A percentile compares a stretch with the other conserved stretches of the same genome.
These are phyloP conservation scores for Polydesmus complanatus DNA, from an alignment of 2,888 invertebrate genomes.

Conservation along the genomic window DNA sequence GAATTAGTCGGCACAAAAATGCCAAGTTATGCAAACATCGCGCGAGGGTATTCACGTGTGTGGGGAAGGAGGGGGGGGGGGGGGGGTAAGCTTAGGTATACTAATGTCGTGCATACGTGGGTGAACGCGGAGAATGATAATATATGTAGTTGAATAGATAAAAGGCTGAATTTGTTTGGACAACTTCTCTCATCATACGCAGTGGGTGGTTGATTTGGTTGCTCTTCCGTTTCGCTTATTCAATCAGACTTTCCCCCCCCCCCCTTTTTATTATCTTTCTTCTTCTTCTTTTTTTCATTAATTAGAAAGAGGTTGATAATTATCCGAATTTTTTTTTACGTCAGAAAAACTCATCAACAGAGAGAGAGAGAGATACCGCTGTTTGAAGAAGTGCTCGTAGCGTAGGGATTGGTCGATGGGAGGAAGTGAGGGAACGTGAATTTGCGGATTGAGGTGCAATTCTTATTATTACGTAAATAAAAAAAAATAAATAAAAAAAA, in stretches of 20 bases:
- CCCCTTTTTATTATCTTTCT: background rate
- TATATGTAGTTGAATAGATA: background rate
- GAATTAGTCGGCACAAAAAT: too few relatives aligned
- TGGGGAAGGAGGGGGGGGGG: too few relatives aligned
- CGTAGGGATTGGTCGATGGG: background rate
- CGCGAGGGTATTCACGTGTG: too few relatives aligned
- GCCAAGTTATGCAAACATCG: too few relatives aligned
- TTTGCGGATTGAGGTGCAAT: too few relatives aligned
- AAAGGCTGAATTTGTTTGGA: background rate
- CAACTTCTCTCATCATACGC: background rate
- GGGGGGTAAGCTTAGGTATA: too few relatives aligned
- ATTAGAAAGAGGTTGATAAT: background rate
- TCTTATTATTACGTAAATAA: too few relatives aligned
- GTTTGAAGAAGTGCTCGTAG: background rate
- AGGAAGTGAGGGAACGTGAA: background rate
- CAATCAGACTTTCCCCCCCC: too few relatives aligned
- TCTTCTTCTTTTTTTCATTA: background rate
- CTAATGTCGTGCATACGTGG: background rate
- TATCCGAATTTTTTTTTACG: background rate
- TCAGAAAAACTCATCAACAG: background rate
- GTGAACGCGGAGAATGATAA: background rate
- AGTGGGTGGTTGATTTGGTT: background rate
- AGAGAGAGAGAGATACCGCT: background rate
- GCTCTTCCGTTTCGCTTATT: too few relatives aligned
- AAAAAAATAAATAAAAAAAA: too few relatives aligned